Conservation (phyloP, 2,113 vertebrate genomes). For the Chaetorhynchus papuensis region DNA sequence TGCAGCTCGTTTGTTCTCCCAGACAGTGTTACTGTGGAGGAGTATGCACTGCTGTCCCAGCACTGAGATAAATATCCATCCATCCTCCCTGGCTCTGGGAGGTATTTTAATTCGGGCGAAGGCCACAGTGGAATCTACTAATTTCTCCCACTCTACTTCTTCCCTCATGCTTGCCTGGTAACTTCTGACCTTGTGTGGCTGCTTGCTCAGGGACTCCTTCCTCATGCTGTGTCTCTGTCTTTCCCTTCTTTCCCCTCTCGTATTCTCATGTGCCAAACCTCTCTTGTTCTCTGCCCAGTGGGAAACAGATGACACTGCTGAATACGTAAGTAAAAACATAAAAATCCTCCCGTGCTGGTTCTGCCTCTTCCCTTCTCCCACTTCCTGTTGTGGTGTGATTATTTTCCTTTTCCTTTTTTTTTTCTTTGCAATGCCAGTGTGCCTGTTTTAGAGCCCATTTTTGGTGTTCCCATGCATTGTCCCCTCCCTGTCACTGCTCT, state of each 20-base stretch:
- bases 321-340: slow-evolving; percentile 89
- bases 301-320: slow-evolving; percentile 96
- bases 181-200: slow-evolving; percentile 36
- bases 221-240: slow-evolving; percentile 73
- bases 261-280: slow-evolving; percentile 71
- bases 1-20: background rate
- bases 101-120: background rate
- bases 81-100: background rate
- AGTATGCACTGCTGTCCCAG: background rate
- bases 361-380: slow-evolving; percentile 3
- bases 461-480: background rate
- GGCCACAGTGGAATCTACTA: slow-evolving; percentile 9
- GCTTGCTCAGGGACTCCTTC: slow-evolving; percentile 64
- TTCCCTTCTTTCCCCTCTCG: slow-evolving; percentile 71
- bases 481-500: background rate
- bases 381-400: slow-evolving; percentile 16
- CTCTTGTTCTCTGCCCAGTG: slow-evolving; percentile 87
- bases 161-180: slow-evolving; percentile 27
- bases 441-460: background rate
- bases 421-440: background rate
- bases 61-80: background rate
- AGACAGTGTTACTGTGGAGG: background rate
- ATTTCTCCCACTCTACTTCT: slow-evolving; percentile 38
- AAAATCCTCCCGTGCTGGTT: background rate
- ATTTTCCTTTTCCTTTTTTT: background rate